Evolutionary conservation across 2,113 vertebrate species (phyloP).

Genomic region (Otis tarda): DNA sequence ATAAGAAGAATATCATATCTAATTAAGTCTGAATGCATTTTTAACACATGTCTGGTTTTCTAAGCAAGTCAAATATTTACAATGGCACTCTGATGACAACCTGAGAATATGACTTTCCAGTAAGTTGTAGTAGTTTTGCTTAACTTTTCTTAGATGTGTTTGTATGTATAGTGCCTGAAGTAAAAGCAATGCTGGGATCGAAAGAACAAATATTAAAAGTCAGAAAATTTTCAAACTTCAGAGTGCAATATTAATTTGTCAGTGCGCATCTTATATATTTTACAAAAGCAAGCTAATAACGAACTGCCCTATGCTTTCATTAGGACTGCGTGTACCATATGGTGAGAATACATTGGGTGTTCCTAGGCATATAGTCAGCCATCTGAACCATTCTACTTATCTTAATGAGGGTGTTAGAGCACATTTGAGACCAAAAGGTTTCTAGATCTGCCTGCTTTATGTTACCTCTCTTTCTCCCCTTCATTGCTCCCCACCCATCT

Average conservation of each 20-base stretch:
- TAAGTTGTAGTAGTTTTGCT: not conserved
- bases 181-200: not conserved
- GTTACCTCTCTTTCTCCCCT: not conserved
- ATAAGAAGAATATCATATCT: not conserved
- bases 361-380: not conserved
- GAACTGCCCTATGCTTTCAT: not conserved
- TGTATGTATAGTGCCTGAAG: not conserved
- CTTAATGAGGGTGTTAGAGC: not conserved
- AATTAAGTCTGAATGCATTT: not conserved
- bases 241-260: not conserved
- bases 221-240: not conserved
- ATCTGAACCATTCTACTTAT: not conserved
- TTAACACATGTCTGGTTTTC: not conserved
- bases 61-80: not conserved
- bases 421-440: not conserved
- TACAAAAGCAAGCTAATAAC: not conserved
- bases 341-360: not conserved
- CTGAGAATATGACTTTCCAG: not conserved
- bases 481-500: not conserved
- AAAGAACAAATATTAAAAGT: not conserved
- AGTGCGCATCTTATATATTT: not conserved
- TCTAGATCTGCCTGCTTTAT: not conserved
- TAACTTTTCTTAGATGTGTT: not conserved
- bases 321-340: accelerated
- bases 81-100: not conserved